A percentile compares a stretch with the other conserved stretches of the same genome.
phyloP scores from a whole-genome alignment of 2,113 vertebrate genomes.

The Nerophis ophidion region DNA sequence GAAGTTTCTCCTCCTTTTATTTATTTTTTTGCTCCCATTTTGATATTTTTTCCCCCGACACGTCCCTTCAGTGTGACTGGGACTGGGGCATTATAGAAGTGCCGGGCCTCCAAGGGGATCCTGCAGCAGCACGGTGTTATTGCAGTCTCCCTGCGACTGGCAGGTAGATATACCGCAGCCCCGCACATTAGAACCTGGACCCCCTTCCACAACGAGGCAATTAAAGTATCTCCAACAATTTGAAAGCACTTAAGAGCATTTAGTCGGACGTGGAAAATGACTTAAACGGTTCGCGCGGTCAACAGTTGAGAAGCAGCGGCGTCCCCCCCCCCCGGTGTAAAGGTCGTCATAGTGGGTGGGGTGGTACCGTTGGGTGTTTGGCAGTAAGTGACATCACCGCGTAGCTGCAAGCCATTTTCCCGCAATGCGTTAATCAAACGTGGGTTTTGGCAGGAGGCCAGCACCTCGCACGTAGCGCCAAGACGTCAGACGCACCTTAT shows the following conservation, averaged over 20 bases:
- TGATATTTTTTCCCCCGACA: too few species aligned
- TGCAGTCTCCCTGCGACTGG: constrained; percentile 1
- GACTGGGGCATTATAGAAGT: too few species aligned
- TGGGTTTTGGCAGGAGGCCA: constrained; percentile 44
- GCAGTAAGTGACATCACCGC: constrained; percentile 56
- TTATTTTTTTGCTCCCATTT: too few species aligned
- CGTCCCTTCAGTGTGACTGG: too few species aligned
- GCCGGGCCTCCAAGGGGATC: too few species aligned
- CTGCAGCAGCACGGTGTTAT: background rate
- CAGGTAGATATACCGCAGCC: constrained; percentile 2
- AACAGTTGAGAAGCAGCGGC: constrained; percentile 6
- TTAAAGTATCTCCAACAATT: constrained; percentile 9
- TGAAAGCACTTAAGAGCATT: constrained; percentile 9
- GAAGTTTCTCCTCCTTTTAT: too few species aligned
- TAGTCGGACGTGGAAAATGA: background rate
- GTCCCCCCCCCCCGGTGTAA: background rate
- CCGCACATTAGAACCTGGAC: background rate
- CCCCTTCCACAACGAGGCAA: constrained; percentile 2
- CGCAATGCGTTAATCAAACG: constrained; percentile 56
- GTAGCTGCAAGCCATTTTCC: constrained; percentile 52
- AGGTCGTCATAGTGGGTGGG: constrained; percentile 42
- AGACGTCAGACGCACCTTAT: constrained; percentile 48
- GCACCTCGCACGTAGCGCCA: constrained; percentile 28
- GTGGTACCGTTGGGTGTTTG: constrained; percentile 34
- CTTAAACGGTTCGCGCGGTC: constrained; percentile 1